phyloP scores from a whole-genome alignment of 2,888 invertebrate species.

The Heterodera filipjevi region DNA sequence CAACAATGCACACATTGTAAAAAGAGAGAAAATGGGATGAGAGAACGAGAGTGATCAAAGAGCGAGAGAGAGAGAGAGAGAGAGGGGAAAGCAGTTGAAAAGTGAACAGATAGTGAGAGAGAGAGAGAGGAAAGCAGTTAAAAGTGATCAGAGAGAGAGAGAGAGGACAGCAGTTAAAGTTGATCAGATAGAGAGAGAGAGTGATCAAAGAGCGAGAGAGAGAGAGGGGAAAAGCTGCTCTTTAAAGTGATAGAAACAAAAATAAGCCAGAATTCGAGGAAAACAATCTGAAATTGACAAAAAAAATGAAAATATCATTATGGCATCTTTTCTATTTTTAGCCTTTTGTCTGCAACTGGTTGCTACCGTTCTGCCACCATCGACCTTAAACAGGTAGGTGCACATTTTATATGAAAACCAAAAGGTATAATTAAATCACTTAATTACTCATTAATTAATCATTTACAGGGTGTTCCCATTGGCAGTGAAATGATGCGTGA shows the following conservation, averaged over 20 bases:
- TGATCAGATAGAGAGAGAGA: no score
- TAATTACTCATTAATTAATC: background rate
- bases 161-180: no score
- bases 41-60: background rate
- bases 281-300: no score
- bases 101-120: no score
- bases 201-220: no score
- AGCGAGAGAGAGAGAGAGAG: background rate
- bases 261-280: no score
- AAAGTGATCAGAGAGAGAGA: no score
- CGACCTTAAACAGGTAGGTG: slow-evolving; percentile 47
- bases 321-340: background rate
- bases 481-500: slow-evolving; percentile 49
- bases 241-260: no score
- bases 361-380: slow-evolving; percentile 60
- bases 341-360: slow-evolving; percentile 47
- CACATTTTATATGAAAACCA: no score
- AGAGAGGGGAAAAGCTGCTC: no score
- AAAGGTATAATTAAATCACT: background rate
- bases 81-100: background rate
- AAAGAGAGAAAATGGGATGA: slow-evolving; percentile 3
- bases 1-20: slow-evolving; percentile 47
- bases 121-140: no score
- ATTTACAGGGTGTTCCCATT: slow-evolving; percentile 39
- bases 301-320: no score